phyloP scores from a whole-genome alignment of 2,113 vertebrate genomes.

The Hylia prasina region DNA sequence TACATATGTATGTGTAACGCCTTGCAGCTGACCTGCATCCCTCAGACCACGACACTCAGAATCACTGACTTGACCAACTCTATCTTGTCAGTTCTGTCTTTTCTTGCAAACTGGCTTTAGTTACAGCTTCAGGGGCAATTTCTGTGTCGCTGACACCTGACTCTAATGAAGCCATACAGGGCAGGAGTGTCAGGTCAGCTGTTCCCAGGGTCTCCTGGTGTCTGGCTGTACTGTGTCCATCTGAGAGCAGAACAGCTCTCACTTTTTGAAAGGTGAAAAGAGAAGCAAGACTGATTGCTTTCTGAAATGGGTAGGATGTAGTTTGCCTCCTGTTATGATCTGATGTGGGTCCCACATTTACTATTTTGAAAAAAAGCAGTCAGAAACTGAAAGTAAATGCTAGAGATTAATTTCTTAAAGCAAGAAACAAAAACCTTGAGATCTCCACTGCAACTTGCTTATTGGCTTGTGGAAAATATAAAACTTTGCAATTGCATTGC shows the following conservation, averaged over 20 bases:
- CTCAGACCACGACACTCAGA: neutral
- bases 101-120: neutral
- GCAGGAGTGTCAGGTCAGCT: neutral
- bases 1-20: neutral
- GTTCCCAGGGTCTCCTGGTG: neutral
- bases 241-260: neutral
- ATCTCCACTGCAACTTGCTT: neutral
- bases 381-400: neutral
- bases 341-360: neutral
- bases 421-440: neutral
- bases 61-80: neutral
- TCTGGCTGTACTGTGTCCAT: neutral
- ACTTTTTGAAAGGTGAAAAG: neutral
- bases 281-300: neutral
- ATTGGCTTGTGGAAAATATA: neutral
- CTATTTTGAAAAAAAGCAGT: neutral
- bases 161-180: neutral
- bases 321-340: neutral
- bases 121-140: neutral
- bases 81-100: neutral
- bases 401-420: conserved; percentile 3
- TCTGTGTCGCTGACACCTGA: neutral
- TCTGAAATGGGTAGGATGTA: neutral
- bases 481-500: conserved; percentile 38
- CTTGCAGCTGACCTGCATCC: neutral